These are phyloP conservation scores for Upupa epops DNA, from an alignment of 2,113 vertebrate species.

Conservation along the genomic window DNA sequence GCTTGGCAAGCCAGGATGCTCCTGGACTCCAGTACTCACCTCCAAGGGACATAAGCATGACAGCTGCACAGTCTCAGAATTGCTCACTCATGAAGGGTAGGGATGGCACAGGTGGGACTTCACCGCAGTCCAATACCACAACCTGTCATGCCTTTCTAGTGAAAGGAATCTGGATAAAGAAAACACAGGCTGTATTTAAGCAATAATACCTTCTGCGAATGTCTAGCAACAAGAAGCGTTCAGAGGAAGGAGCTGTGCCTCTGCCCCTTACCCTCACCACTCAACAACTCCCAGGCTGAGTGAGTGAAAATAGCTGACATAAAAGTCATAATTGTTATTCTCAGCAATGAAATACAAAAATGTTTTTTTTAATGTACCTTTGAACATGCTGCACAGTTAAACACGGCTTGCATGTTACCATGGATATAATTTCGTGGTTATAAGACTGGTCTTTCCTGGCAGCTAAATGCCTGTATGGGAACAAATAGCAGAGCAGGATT, in stretches of 20 bases:
- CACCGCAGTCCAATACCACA: not conserved
- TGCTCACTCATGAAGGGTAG: not conserved
- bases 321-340: slow-evolving; percentile 24
- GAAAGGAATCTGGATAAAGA: not conserved
- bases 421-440: slow-evolving; percentile 63
- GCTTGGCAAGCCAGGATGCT: not conserved
- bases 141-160: not conserved
- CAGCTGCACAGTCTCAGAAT: not conserved
- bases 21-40: not conserved
- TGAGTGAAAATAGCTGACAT: slow-evolving; percentile 31
- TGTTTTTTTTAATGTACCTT: slow-evolving; percentile 20
- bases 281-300: not conserved
- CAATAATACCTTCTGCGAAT: slow-evolving; percentile 31
- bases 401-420: slow-evolving; percentile 47
- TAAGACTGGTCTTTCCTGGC: slow-evolving; percentile 49
- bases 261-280: not conserved
- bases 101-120: not conserved
- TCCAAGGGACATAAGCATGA: not conserved
- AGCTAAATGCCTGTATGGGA: slow-evolving; percentile 32
- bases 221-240: slow-evolving; percentile 12
- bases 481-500: slow-evolving; percentile 30
- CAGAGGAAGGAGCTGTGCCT: slow-evolving; percentile 17
- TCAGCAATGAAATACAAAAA: not conserved
- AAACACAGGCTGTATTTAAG: slow-evolving; percentile 48
- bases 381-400: slow-evolving; percentile 48